Evolutionary conservation across 1,140 invertebrate genomes (phyloP).

Genomic region (Conus ventricosus): DNA sequence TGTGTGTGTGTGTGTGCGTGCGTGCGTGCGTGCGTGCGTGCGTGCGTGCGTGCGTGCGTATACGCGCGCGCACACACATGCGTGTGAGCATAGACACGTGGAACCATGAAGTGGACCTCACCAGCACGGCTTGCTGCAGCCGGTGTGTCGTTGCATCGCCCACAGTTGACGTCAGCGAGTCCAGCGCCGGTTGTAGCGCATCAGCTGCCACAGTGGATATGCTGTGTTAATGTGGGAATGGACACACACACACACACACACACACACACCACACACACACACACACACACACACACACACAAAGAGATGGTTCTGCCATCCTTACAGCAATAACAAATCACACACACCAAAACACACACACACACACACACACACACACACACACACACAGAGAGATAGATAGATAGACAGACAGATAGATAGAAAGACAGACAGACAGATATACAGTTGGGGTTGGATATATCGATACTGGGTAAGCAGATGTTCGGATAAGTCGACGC

Average conservation of each 20-base stretch:
- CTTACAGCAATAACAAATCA: neutral
- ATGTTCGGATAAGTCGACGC: too few species aligned
- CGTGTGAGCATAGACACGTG: too few species aligned
- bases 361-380: neutral
- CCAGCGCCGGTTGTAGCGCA: constrained; percentile 72
- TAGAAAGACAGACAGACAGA: neutral
- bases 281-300: too few species aligned
- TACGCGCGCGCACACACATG: too few species aligned
- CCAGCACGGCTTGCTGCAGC: constrained; percentile 23
- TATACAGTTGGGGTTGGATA: neutral
- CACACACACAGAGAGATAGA: neutral
- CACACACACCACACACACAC: too few species aligned
- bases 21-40: neutral
- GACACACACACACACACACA: too few species aligned
- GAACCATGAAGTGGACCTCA: neutral
- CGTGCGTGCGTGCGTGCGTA: neutral
- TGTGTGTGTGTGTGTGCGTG: neutral
- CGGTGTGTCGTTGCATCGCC: neutral
- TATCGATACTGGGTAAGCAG: too few species aligned
- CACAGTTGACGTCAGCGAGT: neutral
- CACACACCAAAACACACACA: neutral
- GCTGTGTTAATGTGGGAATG: too few species aligned
- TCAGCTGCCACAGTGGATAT: constrained; percentile 75
- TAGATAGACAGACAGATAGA: neutral
- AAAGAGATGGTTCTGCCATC: too few species aligned